Evolutionary conservation across 2,797 vertebrate species (phyloP).

Genomic region (Anguilla pacifica): DNA sequence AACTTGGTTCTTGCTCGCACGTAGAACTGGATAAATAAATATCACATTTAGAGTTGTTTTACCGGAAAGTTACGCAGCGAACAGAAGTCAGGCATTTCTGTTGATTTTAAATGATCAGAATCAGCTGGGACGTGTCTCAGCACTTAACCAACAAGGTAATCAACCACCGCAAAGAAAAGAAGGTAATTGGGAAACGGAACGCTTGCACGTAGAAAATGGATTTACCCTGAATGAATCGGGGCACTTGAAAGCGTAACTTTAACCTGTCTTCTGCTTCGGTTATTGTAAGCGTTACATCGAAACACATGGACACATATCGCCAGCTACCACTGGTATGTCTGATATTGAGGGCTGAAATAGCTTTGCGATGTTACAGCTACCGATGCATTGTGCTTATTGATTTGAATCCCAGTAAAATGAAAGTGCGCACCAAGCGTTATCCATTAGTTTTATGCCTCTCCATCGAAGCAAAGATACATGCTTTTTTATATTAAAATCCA

Average conservation of each 20-base stretch:
- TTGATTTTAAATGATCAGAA: neutral
- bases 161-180: neutral
- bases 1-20: neutral
- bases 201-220: neutral
- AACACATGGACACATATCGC: neutral
- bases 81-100: neutral
- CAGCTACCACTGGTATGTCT: neutral
- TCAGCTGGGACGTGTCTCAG: neutral
- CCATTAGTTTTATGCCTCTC: neutral
- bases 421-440: neutral
- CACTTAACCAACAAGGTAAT: neutral
- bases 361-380: neutral
- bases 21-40: neutral
- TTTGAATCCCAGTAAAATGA: neutral
- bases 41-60: neutral
- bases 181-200: neutral
- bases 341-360: neutral
- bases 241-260: neutral
- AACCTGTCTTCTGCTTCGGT: neutral
- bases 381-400: neutral
- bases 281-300: neutral
- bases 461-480: neutral
- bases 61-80: neutral
- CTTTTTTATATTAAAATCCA: neutral
- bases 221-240: neutral